A percentile compares a stretch with the other conserved stretches of the same genome.
Evolutionary conservation across 2,888 invertebrate species (phyloP).

Genomic region (Strigamia crassipes): DNA sequence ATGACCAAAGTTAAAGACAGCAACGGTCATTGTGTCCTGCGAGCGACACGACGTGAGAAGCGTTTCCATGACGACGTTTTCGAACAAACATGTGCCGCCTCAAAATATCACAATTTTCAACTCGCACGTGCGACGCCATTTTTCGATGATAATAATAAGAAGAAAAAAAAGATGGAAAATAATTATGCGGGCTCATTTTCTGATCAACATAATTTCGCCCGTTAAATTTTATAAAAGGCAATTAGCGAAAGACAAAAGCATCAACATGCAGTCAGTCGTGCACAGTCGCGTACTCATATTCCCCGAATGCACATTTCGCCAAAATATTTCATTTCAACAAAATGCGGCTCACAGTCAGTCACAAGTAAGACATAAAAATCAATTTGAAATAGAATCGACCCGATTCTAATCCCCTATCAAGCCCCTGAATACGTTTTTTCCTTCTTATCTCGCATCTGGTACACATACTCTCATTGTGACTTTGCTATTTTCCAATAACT

Average conservation of each 20-base stretch:
- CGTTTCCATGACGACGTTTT: conserved; percentile 27
- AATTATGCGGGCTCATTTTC: background rate
- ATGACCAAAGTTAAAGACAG: background rate
- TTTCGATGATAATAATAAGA: background rate
- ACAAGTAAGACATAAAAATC: conserved; percentile 1
- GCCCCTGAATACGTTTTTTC: background rate
- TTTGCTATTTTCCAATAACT: conserved; percentile 3
- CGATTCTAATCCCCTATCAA: background rate
- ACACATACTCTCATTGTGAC: background rate
- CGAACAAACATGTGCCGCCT: background rate
- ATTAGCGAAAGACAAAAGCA: conserved; percentile 31
- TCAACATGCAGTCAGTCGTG: background rate
- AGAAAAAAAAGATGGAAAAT: background rate
- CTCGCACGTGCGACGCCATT: background rate
- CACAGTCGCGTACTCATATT: background rate
- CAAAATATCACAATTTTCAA: background rate
- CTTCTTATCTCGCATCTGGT: background rate
- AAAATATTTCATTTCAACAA: background rate
- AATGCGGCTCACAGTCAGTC: background rate
- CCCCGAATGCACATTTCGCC: background rate
- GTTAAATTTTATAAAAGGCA: conserved; percentile 24
- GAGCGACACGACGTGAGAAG: conserved; percentile 14
- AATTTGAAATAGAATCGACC: conserved; percentile 15
- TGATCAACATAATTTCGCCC: conserved; percentile 14
- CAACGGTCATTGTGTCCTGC: conserved; percentile 17